A percentile compares a stretch with the other conserved stretches of the same genome.
Conservation (phyloP, 2,888 invertebrate genomes). For the Drosophila sordidula region DNA sequence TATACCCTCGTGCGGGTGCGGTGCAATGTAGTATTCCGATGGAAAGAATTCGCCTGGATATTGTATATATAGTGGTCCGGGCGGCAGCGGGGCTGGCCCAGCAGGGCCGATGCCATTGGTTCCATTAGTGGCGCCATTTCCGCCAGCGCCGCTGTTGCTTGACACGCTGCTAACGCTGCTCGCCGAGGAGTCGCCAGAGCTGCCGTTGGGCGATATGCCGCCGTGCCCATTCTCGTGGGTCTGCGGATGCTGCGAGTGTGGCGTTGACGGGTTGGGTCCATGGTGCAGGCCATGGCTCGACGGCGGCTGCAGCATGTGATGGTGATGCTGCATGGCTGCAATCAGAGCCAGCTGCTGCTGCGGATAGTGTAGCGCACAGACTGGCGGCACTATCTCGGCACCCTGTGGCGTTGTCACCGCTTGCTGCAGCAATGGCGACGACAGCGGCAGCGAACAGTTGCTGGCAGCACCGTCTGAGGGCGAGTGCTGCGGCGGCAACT, state of each 20-base stretch:
- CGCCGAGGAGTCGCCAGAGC: slow-evolving; percentile 72
- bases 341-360: slow-evolving; percentile 83
- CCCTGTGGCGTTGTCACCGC: slow-evolving; percentile 81
- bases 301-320: slow-evolving; percentile 60
- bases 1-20: slow-evolving; percentile 85
- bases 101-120: slow-evolving; percentile 74
- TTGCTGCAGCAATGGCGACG: slow-evolving; percentile 83
- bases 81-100: slow-evolving; percentile 66
- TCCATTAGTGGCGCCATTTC: slow-evolving; percentile 63
- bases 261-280: slow-evolving; percentile 40
- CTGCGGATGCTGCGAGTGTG: slow-evolving; percentile 51
- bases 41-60: slow-evolving; percentile 84
- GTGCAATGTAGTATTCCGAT: slow-evolving; percentile 84
- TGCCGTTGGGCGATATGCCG: slow-evolving; percentile 58
- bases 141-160: slow-evolving; percentile 57
- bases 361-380: slow-evolving; percentile 83
- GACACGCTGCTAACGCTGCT: slow-evolving; percentile 74
- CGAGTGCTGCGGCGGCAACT: slow-evolving; percentile 63
- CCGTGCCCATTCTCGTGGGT: slow-evolving; percentile 75
- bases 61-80: slow-evolving; percentile 83
- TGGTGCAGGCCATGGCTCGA: slow-evolving; percentile 35
- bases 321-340: slow-evolving; percentile 83
- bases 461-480: slow-evolving; percentile 79
- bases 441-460: slow-evolving; percentile 78
- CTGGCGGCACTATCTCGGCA: slow-evolving; percentile 82